Evolutionary conservation across 2,888 invertebrate genomes (phyloP), one percentile per base, ranked within the genome.

Genomic region (Andrena marginata): DNA sequence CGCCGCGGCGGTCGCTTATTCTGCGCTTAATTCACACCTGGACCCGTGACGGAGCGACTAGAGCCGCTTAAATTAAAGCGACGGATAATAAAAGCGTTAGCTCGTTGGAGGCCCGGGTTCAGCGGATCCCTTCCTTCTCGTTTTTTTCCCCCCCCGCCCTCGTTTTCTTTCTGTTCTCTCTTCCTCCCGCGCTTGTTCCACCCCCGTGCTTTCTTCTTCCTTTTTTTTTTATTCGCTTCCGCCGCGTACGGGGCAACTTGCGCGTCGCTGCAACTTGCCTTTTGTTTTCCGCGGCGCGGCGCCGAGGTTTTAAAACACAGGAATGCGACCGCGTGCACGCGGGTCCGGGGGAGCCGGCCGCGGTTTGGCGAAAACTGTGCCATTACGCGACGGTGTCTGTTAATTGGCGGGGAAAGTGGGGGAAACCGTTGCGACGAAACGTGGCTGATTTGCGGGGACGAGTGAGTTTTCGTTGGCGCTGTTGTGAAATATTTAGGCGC

Each of bases 41-140:
- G 89, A 92, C 89, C 92, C 92, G 91, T 92, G 92, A 91, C 91
- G 91, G 90, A 90, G 87, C 88, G 92, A 91, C 92, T 92, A 91
- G 92, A 92, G 90, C 91, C 90, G 93, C 92, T 93, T 93, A 93
- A 94, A 94, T 93, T 93, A 93, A 93, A 94, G 91, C 92, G 82
- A 80, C 92, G 92, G 93, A 93, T 93, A 93, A 93, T 93, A 93
- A 93, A 93, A 93, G 92, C 89, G 88, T 90, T 89, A 89, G 83
- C 88, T 85, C 85, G 82, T 63, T 35, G 82, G 84, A 48, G 77
- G 71, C 85, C 79, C 84, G 77, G 84, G 70, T 78, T 76, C 87
- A 82, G 73, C 79, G 84, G 78, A 82, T 72, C 84, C 72, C 80
- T 82, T 67, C 77, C 79, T 70, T 65, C 71, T 87, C 80, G 82